phyloP scores from a whole-genome alignment of 1,140 invertebrate species.

The Panulirus ornatus region DNA sequence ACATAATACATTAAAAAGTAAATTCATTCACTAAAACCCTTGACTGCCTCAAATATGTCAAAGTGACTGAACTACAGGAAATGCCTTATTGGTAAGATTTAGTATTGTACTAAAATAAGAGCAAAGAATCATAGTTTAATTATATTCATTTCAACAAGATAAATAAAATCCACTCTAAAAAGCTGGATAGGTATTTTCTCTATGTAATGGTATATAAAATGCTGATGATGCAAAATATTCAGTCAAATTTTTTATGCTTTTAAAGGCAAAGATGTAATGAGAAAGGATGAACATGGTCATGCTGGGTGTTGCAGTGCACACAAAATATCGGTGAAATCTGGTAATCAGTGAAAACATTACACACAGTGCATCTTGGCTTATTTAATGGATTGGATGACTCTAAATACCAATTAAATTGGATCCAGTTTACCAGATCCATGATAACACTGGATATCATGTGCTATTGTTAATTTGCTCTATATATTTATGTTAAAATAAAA shows the following conservation, averaged over 20 bases:
- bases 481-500: neutral
- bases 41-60: neutral
- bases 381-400: neutral
- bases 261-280: constrained; percentile 20
- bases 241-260: constrained; percentile 7
- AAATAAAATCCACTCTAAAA: constrained; percentile 20
- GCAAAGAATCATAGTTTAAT: constrained; percentile 5
- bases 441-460: neutral
- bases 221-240: constrained; percentile 21
- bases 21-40: constrained; percentile 27
- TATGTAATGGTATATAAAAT: constrained; percentile 40
- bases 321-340: constrained; percentile 6
- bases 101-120: constrained; percentile 7
- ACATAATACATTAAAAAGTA: constrained; percentile 9
- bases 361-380: constrained; percentile 34
- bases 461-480: neutral
- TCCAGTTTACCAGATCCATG: neutral
- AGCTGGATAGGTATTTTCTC: neutral
- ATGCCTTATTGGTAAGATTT: neutral
- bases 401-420: constrained; percentile 6
- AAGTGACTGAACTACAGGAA: neutral
- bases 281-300: constrained; percentile 50
- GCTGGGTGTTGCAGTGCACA: constrained; percentile 36
- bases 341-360: constrained; percentile 27
- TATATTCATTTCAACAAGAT: constrained; percentile 23